phyloP scores from a whole-genome alignment of 1,140 invertebrate genomes.

The Drosophila sproati region DNA sequence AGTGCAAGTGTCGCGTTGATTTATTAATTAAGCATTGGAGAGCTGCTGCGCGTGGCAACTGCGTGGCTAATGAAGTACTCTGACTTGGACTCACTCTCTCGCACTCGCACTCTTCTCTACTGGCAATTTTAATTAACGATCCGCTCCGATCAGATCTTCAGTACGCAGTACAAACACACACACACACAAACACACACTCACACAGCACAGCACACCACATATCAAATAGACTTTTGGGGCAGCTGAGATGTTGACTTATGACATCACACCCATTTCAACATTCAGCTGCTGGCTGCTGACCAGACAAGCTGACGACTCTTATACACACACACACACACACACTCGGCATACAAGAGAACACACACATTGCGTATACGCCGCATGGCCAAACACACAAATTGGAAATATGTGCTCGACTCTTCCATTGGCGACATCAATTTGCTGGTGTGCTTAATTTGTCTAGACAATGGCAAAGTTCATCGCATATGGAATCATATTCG shows the following conservation, averaged over 20 bases:
- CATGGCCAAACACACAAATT: slow-evolving; percentile 54
- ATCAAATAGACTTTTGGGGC: slow-evolving; percentile 48
- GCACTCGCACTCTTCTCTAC: slow-evolving; percentile 12
- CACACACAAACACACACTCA: slow-evolving; percentile 1
- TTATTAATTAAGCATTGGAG: slow-evolving; percentile 84
- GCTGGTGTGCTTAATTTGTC: slow-evolving; percentile 73
- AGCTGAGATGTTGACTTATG: slow-evolving; percentile 73
- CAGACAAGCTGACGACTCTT: slow-evolving; percentile 75
- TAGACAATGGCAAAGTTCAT: slow-evolving; percentile 81
- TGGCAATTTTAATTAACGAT: slow-evolving; percentile 80
- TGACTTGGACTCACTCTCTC: slow-evolving; percentile 27
- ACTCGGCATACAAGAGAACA: not conserved
- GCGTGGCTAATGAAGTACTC: slow-evolving; percentile 76
- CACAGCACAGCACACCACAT: not conserved
- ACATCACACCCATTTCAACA: slow-evolving; percentile 65
- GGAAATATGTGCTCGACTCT: slow-evolving; percentile 47
- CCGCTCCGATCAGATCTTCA: slow-evolving; percentile 55
- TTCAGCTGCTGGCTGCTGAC: slow-evolving; percentile 23
- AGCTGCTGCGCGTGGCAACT: slow-evolving; percentile 69
- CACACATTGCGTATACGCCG: slow-evolving; percentile 66
- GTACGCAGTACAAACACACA: not conserved
- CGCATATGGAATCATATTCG: slow-evolving; percentile 32
- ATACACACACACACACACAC: slow-evolving; percentile 36
- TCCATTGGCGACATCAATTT: slow-evolving; percentile 53
- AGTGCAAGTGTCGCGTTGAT: slow-evolving; percentile 84